Conservation (phyloP, 2,797 vertebrate genomes). For the Syngnathus acus region DNA sequence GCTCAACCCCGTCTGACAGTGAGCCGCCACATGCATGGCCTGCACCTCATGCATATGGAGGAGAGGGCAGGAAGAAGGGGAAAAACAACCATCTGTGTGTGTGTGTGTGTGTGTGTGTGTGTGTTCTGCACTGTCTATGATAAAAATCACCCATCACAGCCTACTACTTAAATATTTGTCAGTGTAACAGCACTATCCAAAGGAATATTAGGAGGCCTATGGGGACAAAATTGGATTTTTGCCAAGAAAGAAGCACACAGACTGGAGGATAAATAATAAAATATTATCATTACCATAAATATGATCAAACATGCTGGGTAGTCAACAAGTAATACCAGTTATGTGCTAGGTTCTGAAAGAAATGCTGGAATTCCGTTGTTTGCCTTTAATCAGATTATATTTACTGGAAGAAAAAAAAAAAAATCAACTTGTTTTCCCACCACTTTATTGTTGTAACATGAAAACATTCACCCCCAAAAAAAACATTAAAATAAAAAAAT, state of each 20-base stretch:
- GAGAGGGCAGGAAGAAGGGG: conserved; percentile 41
- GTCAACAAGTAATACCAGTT: no score
- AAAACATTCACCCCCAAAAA: no score
- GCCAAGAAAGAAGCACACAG: background rate
- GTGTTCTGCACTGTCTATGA: background rate
- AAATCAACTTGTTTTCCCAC: no score
- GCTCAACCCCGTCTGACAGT: conserved; percentile 65
- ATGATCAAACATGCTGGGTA: no score
- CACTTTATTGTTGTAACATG: no score
- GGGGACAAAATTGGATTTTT: background rate
- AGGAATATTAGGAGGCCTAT: background rate
- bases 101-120: conserved; percentile 9
- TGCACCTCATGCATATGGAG: conserved; percentile 71
- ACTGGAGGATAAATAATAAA: background rate
- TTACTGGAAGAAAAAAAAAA: background rate
- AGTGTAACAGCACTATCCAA: background rate
- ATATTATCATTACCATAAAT: no score
- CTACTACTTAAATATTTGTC: conserved; percentile 2
- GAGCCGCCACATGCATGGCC: conserved; percentile 59
- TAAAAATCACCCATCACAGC: conserved; percentile 3
- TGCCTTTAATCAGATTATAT: no score
- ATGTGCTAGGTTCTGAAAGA: no score
- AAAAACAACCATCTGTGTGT: conserved; percentile 49
- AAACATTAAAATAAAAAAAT: no score
- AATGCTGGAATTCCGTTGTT: no score